These are phyloP conservation scores for Sarcophaga subvicina DNA, from an alignment of 2,888 invertebrate species.

Conservation along the genomic window DNA sequence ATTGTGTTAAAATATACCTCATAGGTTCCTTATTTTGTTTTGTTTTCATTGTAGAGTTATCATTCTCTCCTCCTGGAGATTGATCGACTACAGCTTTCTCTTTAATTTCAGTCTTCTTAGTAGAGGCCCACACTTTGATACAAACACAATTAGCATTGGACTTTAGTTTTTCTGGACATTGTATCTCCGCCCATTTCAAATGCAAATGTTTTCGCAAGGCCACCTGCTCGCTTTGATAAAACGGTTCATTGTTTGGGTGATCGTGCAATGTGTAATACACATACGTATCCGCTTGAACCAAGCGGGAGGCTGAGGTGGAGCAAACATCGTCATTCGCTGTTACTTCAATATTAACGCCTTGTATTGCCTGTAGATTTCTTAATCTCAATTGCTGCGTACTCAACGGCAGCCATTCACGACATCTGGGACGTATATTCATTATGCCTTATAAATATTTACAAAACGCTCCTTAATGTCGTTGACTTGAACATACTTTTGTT, in stretches of 20 bases:
- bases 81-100: background rate
- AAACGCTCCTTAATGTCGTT: background rate
- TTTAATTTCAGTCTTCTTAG: slow-evolving; percentile 68
- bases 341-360: slow-evolving; percentile 84
- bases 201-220: slow-evolving; percentile 86
- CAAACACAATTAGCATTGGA: slow-evolving; percentile 81
- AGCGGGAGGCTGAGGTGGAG: slow-evolving; percentile 7
- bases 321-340: slow-evolving; percentile 1
- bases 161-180: slow-evolving; percentile 84
- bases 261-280: slow-evolving; percentile 91
- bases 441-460: slow-evolving; percentile 36
- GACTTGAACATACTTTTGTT: slow-evolving; percentile 39
- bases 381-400: slow-evolving; percentile 92
- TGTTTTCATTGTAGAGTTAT: background rate
- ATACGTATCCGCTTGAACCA: slow-evolving; percentile 82
- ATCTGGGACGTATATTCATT: slow-evolving; percentile 77
- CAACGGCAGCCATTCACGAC: slow-evolving; percentile 83
- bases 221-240: slow-evolving; percentile 91
- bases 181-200: slow-evolving; percentile 90
- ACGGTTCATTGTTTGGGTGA: slow-evolving; percentile 91
- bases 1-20: slow-evolving; percentile 47
- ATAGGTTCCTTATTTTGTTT: slow-evolving; percentile 59
- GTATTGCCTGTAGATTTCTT: slow-evolving; percentile 90
- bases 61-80: background rate
- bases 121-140: slow-evolving; percentile 80